These are phyloP conservation scores for Xanthia togata DNA, from an alignment of 2,888 invertebrate species.

Conservation along the genomic window DNA sequence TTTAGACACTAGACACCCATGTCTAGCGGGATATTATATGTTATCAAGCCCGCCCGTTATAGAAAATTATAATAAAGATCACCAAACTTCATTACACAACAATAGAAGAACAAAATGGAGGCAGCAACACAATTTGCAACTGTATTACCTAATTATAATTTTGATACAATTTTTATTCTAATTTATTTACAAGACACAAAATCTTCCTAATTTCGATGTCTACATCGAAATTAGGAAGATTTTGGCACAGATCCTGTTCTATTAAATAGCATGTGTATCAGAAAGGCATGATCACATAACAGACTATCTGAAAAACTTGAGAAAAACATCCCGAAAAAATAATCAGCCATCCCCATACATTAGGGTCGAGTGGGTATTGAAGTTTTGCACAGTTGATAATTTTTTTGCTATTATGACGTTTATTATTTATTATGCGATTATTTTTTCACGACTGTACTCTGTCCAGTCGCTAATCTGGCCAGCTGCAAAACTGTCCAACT, in stretches of 20 bases:
- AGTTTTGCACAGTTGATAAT: too few species aligned
- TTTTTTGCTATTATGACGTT: too few species aligned
- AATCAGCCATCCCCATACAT: background rate
- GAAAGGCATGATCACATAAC: background rate
- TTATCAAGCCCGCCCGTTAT: background rate
- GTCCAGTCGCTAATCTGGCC: too few species aligned
- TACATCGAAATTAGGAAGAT: background rate
- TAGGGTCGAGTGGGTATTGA: too few species aligned
- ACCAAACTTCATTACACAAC: background rate
- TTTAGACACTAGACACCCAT: too few species aligned
- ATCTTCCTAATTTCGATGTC: too few species aligned
- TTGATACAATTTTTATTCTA: constrained; percentile 3
- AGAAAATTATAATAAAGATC: constrained; percentile 9
- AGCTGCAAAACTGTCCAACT: too few species aligned
- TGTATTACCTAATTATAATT: background rate
- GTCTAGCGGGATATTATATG: background rate
- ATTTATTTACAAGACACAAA: constrained; percentile 33
- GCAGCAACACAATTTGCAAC: background rate
- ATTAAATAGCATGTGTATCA: background rate
- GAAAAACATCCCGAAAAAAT: fast-evolving
- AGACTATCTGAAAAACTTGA: background rate
- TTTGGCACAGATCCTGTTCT: background rate
- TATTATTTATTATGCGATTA: too few species aligned
- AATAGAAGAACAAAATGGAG: background rate
- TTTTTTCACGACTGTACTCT: too few species aligned